Conservation (phyloP, 2,113 vertebrate species). For the Ranitomeya imitator region DNA sequence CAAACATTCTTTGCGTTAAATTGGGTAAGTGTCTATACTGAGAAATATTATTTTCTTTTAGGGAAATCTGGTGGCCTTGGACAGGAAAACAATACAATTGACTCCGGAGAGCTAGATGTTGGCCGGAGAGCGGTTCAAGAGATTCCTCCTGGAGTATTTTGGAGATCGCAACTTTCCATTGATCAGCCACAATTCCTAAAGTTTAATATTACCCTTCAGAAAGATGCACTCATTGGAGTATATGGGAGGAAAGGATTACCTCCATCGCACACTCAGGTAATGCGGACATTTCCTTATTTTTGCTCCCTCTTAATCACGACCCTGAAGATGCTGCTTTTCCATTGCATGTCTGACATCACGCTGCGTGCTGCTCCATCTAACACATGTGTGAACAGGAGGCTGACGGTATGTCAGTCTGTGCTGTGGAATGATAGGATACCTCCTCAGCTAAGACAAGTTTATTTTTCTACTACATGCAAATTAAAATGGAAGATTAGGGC, state of each 20-base stretch:
- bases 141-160: constrained; percentile 92
- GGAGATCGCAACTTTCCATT: constrained; percentile 91
- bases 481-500: neutral
- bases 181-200: constrained; percentile 93
- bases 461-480: neutral
- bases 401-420: neutral
- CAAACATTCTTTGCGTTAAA: neutral
- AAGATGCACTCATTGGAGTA: constrained; percentile 94
- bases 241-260: constrained; percentile 95
- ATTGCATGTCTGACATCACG: neutral
- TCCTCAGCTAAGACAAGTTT: constrained; percentile 2
- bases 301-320: neutral
- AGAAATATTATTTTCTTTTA: constrained; percentile 60
- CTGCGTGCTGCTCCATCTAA: neutral
- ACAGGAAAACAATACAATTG: constrained; percentile 93
- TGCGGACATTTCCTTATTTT: neutral
- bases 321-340: neutral
- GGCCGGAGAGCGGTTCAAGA: constrained; percentile 86
- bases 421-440: neutral
- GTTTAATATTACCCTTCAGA: constrained; percentile 99
- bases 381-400: neutral
- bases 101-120: constrained; percentile 91
- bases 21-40: neutral
- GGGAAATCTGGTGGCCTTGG: constrained; percentile 81
- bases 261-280: constrained; percentile 96